Evolutionary conservation across 2,888 invertebrate genomes (phyloP), one percentile per base, ranked within the genome.

Genomic region (Protodeltote pygarga): DNA sequence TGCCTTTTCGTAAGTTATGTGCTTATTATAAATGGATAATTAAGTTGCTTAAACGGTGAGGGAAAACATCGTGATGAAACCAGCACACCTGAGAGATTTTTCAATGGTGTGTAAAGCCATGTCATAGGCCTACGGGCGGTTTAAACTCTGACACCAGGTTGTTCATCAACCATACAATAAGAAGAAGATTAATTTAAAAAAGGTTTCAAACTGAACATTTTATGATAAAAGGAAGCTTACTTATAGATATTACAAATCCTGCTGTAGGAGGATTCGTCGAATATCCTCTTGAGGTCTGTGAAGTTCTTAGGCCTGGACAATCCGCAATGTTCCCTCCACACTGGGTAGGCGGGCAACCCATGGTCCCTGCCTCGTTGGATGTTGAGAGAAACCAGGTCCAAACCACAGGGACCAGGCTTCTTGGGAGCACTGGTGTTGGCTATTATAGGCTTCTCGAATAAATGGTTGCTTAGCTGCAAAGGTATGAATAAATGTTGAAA

Each of bases 341-440:
- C 92, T 0, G 94, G 93, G 83, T 98, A 98, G 0, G 95, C 87
- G 0, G 96, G 95, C 44, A 98, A 87, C 0, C 97, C 98, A 80
- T 98, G 97, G 89, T 98, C 98, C 0, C 98, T 87, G 0, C 97
- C 97, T 20, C 97, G 93, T 83, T 98, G 97, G 70, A 98, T 96
- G 84, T 98, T 97, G 53, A 97, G 89, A 0, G 97, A 96, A 0
- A 97, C 96, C 72, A 98, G 89, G 90, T 98, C 98, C 44, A 97
- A 89, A 0, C 97, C 97, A 65, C 95, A 95, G 0, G 94, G 87
- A 0, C 73, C 69, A 0, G 63, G 48, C 28, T 57, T 70, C 52
- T 32, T 55, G 3, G 47, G 3, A 1, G 0, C 10, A 1, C 8
- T 1, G 65, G 48, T n/a, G n/a, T 89, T 89, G 1, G 67, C 59